Conservation (phyloP, 2,113 vertebrate species). For the Nothobranchius furzeri region DNA sequence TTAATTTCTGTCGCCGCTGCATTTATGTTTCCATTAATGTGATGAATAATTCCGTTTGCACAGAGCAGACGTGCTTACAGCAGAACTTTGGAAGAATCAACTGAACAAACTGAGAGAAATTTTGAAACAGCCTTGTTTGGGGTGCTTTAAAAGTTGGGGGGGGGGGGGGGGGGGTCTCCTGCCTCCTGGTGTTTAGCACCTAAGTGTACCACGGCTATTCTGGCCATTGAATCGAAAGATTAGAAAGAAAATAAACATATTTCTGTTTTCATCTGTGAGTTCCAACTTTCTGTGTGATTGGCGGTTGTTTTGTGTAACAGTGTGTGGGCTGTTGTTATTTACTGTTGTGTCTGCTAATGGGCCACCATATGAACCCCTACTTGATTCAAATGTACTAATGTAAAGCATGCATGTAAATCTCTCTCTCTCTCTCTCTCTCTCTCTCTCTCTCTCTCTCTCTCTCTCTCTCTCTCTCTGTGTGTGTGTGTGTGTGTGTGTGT, state of each 20-base stretch:
- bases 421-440: too few species aligned
- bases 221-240: slow-evolving; percentile 42
- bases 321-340: slow-evolving; percentile 58
- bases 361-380: slow-evolving; percentile 77
- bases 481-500: too few species aligned
- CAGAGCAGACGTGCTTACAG: slow-evolving; percentile 71
- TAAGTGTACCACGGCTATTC: slow-evolving; percentile 24
- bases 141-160: slow-evolving; percentile 43
- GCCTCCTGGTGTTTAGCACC: slow-evolving; percentile 26
- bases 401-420: slow-evolving; percentile 75
- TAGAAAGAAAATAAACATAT: slow-evolving; percentile 28
- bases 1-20: slow-evolving; percentile 73
- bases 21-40: slow-evolving; percentile 76
- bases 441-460: too few species aligned
- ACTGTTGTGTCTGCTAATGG: slow-evolving; percentile 79
- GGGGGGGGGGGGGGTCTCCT: slow-evolving; percentile 25
- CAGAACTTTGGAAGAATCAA: slow-evolving; percentile 71
- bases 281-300: slow-evolving; percentile 67
- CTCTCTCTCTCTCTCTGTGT: too few species aligned
- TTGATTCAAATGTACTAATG: slow-evolving; percentile 78
- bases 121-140: slow-evolving; percentile 65
- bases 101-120: slow-evolving; percentile 70
- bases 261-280: slow-evolving; percentile 66
- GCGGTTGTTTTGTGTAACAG: slow-evolving; percentile 54
- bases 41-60: slow-evolving; percentile 79